Percentiles rank a stretch among this genome's conserved stretches.
phyloP scores from a whole-genome alignment of 2,888 invertebrate species.

The Nemotelus pantherinus region DNA sequence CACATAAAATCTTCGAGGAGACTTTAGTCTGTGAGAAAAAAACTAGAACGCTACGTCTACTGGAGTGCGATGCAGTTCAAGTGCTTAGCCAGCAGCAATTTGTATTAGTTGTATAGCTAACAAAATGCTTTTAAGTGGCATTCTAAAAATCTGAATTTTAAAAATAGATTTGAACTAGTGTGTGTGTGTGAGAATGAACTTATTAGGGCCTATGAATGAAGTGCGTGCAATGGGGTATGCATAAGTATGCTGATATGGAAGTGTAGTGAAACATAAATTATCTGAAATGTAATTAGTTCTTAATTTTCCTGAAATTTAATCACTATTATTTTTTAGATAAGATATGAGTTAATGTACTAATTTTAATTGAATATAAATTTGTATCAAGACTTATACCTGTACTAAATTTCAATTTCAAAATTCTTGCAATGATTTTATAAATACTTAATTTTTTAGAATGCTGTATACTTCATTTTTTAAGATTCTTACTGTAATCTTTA shows the following conservation, averaged over 20 bases:
- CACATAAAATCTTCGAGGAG: background rate
- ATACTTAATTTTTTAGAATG: too few relatives aligned
- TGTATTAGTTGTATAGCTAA: background rate
- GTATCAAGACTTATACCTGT: too few relatives aligned
- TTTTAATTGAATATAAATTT: too few relatives aligned
- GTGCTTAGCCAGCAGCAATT: background rate
- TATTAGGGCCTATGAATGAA: constrained; percentile 32
- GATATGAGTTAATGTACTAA: too few relatives aligned
- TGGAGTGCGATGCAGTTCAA: background rate
- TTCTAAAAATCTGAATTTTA: constrained; percentile 27
- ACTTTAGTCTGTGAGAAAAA: too few relatives aligned
- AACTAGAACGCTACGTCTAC: background rate
- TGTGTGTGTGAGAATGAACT: background rate
- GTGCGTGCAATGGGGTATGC: constrained; percentile 44
- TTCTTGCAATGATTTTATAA: too few relatives aligned
- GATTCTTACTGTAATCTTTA: too few relatives aligned
- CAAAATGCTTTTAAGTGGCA: constrained; percentile 19
- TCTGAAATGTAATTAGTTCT: background rate
- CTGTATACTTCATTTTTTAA: too few relatives aligned
- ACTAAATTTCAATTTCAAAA: too few relatives aligned
- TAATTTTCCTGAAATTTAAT: background rate
- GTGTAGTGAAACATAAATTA: background rate
- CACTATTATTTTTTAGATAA: too few relatives aligned
- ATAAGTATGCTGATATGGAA: background rate
- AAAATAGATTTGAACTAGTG: background rate